Conservation (phyloP, 2,888 invertebrate genomes). For the Stratiomys singularior region DNA sequence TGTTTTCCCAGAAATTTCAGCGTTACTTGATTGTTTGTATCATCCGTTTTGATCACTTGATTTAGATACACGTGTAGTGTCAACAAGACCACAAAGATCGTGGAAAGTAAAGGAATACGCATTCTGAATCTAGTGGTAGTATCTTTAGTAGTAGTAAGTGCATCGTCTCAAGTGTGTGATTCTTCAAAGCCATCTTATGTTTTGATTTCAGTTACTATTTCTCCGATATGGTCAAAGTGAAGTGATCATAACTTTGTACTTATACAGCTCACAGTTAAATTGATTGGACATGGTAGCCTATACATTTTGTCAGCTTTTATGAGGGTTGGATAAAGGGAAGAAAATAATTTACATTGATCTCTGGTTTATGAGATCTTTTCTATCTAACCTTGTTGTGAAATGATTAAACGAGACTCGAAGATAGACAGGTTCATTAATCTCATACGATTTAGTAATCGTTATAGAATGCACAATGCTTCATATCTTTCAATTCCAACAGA, state of each 20-base stretch:
- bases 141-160: background rate
- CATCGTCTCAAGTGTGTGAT: background rate
- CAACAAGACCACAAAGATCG: constrained; percentile 12
- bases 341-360: constrained; percentile 46
- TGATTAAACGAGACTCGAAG: too few relatives aligned
- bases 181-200: constrained; percentile 1
- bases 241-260: constrained; percentile 39
- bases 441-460: too few relatives aligned
- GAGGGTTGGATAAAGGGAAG: constrained; percentile 48
- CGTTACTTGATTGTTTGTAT: background rate
- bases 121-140: background rate
- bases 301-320: constrained; percentile 47
- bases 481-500: too few relatives aligned
- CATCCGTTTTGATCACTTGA: constrained; percentile 30
- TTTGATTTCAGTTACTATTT: constrained; percentile 38
- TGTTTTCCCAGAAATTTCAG: too few relatives aligned
- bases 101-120: constrained; percentile 3
- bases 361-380: constrained; percentile 23
- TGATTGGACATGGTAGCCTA: constrained; percentile 39
- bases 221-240: constrained; percentile 27
- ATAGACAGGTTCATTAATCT: too few relatives aligned
- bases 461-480: too few relatives aligned
- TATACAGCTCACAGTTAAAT: constrained; percentile 26
- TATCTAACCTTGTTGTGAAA: too few relatives aligned
- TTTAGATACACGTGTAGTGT: constrained; percentile 30